Evolutionary conservation across 1,140 invertebrate genomes (phyloP), one percentile per base, ranked within the genome.

Genomic region (Odontomachus brunneus): DNA sequence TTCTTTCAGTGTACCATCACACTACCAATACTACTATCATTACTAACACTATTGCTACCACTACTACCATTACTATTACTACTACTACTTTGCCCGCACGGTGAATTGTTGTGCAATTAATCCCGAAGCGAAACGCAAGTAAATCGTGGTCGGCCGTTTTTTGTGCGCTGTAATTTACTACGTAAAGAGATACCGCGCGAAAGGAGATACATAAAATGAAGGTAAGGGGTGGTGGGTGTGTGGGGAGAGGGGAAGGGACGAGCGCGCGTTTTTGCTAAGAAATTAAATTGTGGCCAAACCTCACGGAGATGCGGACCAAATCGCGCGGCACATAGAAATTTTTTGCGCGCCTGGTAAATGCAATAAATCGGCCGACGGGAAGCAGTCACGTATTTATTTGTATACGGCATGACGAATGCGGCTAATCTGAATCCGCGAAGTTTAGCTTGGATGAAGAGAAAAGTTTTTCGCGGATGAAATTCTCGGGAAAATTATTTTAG

Each of bases 331-430:
- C 49, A 5, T 24, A 49, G 22, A 33, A n/a, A 78, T 67, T 53
- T 69, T 33, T 62, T 74, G 26, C 44, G 15, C n/a, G 48, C 26
- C 14, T 24, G 15, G 65, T 71, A 80, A 80, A 80, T 57, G 59
- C 51, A 57, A 80, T 80, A 80, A 80, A 69, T 67, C 29, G 51
- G 33, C n/a, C 38, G 22, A 44, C 22, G 51, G 48, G 29, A 38
- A 69, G 53, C 2, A 71, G 65, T 80, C 38, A 59, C 65, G 65
- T 80, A 80, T 69, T 80, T 80, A 59, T 80, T 80, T 80, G 51
- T 55, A 38, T 17, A 66, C 29, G 48, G 62, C 62, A 53, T 76
- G 74, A 66, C 74, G 74, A 66, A 76, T 76, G 62, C 60, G 48
- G 60, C 48, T 66, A 76, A 75, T 62, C 38, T 49, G 44, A 75